Percentiles rank a stretch among this genome's conserved stretches.
These are phyloP conservation scores for Steinernema feltiae DNA, from an alignment of 1,140 invertebrate species.

Conservation along the genomic window DNA sequence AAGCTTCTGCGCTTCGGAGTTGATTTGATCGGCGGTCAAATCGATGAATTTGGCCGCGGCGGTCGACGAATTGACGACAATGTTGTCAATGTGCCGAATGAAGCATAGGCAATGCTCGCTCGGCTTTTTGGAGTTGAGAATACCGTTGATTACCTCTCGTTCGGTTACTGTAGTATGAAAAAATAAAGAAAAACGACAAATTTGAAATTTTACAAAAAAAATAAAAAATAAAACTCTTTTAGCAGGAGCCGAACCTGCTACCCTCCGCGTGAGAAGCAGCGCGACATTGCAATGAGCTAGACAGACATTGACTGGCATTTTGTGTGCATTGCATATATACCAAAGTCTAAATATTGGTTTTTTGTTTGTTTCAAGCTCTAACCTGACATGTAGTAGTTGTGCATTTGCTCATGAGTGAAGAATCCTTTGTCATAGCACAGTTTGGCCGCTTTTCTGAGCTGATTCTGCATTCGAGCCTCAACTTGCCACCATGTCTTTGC, in stretches of 20 bases:
- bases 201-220: too few relatives aligned
- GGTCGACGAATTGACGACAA: conserved; percentile 86
- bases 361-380: too few relatives aligned
- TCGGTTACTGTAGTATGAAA: conserved; percentile 78
- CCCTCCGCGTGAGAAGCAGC: too few relatives aligned
- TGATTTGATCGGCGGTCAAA: conserved; percentile 67
- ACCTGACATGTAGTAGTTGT: conserved; percentile 99
- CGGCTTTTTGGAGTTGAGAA: conserved; percentile 85
- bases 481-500: conserved; percentile 96
- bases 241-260: too few relatives aligned
- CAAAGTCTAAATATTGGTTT: conserved; percentile 25
- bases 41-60: conserved; percentile 90
- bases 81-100: conserved; percentile 90
- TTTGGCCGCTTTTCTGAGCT: conserved; percentile 80
- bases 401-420: conserved; percentile 84
- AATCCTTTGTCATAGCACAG: conserved; percentile 76
- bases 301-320: too few relatives aligned
- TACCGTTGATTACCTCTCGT: conserved; percentile 88
- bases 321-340: conserved; percentile 20
- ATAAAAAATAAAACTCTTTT: too few relatives aligned
- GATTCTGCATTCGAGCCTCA: conserved; percentile 83
- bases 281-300: too few relatives aligned
- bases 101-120: conserved; percentile 94
- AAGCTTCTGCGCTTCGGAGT: conserved; percentile 83
- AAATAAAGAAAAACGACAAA: too few relatives aligned